Evolutionary conservation across 2,888 invertebrate genomes (phyloP).

Genomic region (Augochlorella aurata): DNA sequence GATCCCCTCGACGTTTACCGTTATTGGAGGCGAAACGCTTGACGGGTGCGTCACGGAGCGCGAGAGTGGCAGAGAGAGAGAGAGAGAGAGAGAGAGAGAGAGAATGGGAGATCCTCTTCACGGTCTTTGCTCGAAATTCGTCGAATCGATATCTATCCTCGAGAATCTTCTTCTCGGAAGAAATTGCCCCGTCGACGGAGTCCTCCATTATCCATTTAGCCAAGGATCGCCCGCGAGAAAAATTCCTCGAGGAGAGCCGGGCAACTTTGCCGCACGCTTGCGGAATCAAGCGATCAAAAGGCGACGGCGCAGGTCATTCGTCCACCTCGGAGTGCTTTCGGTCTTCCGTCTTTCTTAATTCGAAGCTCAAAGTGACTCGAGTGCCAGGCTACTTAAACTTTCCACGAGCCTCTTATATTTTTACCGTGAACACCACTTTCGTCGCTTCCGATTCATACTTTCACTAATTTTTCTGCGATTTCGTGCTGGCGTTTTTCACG

Average conservation of each 20-base stretch:
- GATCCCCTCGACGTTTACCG: conserved; percentile 51
- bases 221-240: not conserved
- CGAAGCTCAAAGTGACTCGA: not conserved
- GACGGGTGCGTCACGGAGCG: conserved; percentile 51
- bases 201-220: not conserved
- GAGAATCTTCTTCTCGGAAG: not conserved
- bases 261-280: not conserved
- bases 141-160: not conserved
- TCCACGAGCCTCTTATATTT: not conserved
- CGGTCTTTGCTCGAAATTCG: not conserved
- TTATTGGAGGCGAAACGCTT: conserved; percentile 46
- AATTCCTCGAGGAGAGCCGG: not conserved
- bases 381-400: not conserved
- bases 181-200: not conserved
- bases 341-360: not conserved
- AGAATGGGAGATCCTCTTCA: too few species aligned
- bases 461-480: not conserved
- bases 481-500: not conserved
- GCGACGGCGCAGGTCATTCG: not conserved
- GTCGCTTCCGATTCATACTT: not conserved
- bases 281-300: not conserved
- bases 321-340: not conserved
- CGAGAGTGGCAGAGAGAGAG: not conserved
- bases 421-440: not conserved
- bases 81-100: too few species aligned